Evolutionary conservation across 2,888 invertebrate genomes (phyloP), one percentile per base, ranked within the genome.

Genomic region (Drosophila nigritarsus): DNA sequence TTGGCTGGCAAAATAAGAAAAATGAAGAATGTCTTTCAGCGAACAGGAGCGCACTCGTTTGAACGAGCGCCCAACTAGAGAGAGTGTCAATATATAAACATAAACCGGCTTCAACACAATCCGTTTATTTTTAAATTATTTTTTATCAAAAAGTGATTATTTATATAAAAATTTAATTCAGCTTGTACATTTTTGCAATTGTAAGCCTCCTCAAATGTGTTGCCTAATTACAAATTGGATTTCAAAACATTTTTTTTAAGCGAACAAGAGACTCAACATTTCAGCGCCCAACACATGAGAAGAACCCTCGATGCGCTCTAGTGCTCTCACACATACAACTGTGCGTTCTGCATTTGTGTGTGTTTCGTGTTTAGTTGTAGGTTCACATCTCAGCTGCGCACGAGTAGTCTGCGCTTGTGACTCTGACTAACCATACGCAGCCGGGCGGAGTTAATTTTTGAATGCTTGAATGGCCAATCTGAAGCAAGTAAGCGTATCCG

Each of bases 401-500:
- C 81, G 89, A 85, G 83, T 89, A 81, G 85, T 79, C 86, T 80
- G 77, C 82, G 72, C 82, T 77, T 82, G 77, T 82, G 80, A 80
- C 80, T 82, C 82, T 89, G 89, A 84, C 87, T 90, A 89, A 90
- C 88, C 88, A 87, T 83, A 88, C 86, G 89, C 90, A 91, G 89
- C 89, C 92, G 92, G 92, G 92, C 92, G 92, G 92, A 92, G 92
- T 91, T 92, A 91, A 91, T 92, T 91, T 89, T 84, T 84, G 82
- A 91, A 92, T 92, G 92, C 92, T 91, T 92, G 92, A 92, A 92
- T 89, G 92, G 92, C 92, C 92, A 92, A 92, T 92, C 92, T 92
- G 90, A 92, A 91, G 90, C 92, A 91, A 92, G 92, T 90, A 87
- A 92, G 91, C 92, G 92, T 92, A 90, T 91, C 92, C 90, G 90